Base-by-base conservation (phyloP, 2,797 vertebrate species). In the Decapterus maruadsi region DNA sequence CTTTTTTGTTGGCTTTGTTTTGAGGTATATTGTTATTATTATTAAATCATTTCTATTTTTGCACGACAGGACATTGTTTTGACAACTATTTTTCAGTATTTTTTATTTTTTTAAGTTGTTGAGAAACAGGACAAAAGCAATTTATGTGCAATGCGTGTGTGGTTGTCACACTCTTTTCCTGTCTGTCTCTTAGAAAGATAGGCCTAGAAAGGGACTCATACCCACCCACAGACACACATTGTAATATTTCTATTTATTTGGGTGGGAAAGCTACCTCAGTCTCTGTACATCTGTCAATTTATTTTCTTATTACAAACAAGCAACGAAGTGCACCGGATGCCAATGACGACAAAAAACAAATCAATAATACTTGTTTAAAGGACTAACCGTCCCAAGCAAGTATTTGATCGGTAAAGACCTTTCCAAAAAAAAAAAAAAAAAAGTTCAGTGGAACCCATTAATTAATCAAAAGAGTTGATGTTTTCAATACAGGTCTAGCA, bases 41-140 rank as follows among this genome's bases (percentile, higher is more conserved):
- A 77, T 72, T 36, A 57, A 78, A 78, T 62, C 0, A 19, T 71
- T 79, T 69, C 61, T 70, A 68, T 71, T 78, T 83, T 70, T 78
- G 45, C 2, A 26, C 51, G 61, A 48, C 10, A 43, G 63, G 59
- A 64, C 31, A 72, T 68, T 43, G 53, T 65, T 82, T 71, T 66
- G 70, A 76, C 31, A 69, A 36, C 42, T 55, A 19, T 60, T 60
- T 74, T 69, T 72, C 16, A 19, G 43, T 43, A 17, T 34, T 46
- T 46, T 46, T 19, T 7, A 19, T 46, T 19, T 46, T 19, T 8
- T 56, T 40, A 71, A 48, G 14, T 59, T 58, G 61, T 40, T 58
- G 19, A 66, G 22, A 61, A 67, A 72, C 20, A 68, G 20, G 6
- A 8, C 4, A 66, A 29, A 53, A 14, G 45, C 20, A 58, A 10